Percentiles rank a stretch among this genome's conserved stretches.
phyloP scores from a whole-genome alignment of 1,140 invertebrate genomes.

The Diorhabda carinulata region DNA sequence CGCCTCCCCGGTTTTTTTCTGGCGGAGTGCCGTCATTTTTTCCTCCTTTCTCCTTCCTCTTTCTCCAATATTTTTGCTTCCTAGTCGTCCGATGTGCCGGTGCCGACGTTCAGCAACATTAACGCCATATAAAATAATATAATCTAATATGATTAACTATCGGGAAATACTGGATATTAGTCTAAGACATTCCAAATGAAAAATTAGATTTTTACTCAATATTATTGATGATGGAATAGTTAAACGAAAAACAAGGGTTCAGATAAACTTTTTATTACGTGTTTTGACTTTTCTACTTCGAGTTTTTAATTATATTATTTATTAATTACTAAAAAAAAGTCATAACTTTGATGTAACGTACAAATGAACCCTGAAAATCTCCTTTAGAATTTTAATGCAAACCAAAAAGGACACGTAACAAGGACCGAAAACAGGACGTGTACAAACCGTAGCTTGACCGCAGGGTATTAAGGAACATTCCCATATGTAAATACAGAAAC shows the following conservation, averaged over 20 bases:
- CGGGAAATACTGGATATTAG: neutral
- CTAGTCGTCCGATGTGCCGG: slow-evolving; percentile 1
- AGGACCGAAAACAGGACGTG: slow-evolving; percentile 15
- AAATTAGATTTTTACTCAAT: too few species aligned
- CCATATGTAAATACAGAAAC: slow-evolving; percentile 11
- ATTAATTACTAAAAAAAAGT: too few species aligned
- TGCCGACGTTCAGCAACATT: slow-evolving; percentile 15
- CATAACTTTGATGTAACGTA: too few species aligned
- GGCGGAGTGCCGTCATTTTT: slow-evolving; percentile 14
- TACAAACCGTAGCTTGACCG: slow-evolving; percentile 17
- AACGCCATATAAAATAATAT: slow-evolving; percentile 19
- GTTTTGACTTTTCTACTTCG: too few species aligned
- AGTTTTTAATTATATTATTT: too few species aligned
- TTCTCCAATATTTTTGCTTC: slow-evolving; percentile 3
- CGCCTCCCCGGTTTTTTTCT: slow-evolving; percentile 39
- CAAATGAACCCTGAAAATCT: slow-evolving; percentile 9
- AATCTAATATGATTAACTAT: slow-evolving; percentile 20
- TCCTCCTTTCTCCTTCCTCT: neutral
- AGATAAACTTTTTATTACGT: too few species aligned
- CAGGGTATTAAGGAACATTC: slow-evolving; percentile 14
- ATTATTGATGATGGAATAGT: too few species aligned
- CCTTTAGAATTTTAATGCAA: slow-evolving; percentile 18
- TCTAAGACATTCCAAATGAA: too few species aligned
- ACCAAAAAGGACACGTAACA: slow-evolving; percentile 15
- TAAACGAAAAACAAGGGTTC: too few species aligned